Conservation (phyloP, 1,140 invertebrate genomes). For the Aricia agestis region DNA sequence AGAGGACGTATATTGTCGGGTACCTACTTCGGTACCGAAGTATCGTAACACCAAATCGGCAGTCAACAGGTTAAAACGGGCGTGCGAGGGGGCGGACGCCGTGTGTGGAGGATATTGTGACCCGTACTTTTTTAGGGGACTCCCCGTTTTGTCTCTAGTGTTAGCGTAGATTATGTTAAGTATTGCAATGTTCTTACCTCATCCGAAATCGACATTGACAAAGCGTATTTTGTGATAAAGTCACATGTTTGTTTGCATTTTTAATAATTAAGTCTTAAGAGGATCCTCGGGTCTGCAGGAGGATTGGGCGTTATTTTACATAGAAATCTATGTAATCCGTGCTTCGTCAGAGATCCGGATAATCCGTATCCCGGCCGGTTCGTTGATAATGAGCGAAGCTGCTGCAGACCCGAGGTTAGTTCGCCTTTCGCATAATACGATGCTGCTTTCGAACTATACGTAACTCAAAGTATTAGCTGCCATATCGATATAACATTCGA, state of each 20-base stretch:
- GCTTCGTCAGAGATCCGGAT: too few relatives aligned
- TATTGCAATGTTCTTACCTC: conserved; percentile 2
- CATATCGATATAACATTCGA: conserved; percentile 7
- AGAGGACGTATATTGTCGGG: too few relatives aligned
- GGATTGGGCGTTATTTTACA: not conserved
- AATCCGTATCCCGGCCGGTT: not conserved
- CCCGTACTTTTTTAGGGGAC: not conserved
- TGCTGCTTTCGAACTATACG: conserved; percentile 30
- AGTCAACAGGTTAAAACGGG: not conserved
- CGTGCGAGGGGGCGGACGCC: not conserved
- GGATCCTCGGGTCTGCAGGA: not conserved
- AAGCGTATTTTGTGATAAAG: conserved; percentile 13
- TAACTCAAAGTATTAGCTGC: conserved; percentile 18
- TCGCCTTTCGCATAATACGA: not conserved
- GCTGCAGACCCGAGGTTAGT: not conserved
- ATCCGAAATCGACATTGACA: not conserved
- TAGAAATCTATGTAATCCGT: too few relatives aligned
- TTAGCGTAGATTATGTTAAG: conserved; percentile 14
- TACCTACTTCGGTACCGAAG: not conserved
- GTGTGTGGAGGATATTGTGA: not conserved
- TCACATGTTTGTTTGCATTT: conserved; percentile 12
- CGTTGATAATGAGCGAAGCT: not conserved
- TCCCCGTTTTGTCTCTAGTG: conserved; percentile 10
- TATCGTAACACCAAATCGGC: not conserved
- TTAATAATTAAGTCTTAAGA: conserved; percentile 12